Base-by-base conservation (phyloP, 2,888 invertebrate species). In the Drosophila subquinaria region DNA sequence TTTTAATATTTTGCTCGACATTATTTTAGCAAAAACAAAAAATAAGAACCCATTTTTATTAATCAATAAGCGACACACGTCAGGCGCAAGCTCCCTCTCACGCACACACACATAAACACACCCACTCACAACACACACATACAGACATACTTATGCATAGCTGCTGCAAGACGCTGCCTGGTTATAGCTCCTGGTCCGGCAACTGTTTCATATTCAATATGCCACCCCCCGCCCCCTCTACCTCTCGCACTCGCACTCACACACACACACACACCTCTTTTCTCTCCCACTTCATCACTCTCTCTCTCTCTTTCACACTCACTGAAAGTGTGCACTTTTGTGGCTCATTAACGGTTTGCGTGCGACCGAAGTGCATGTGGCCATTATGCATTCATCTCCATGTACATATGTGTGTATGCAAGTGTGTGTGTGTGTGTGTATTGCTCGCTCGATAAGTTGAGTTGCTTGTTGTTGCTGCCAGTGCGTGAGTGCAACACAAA, bases 291-390 rank as follows among this genome's bases (percentile, higher is more conserved):
- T 23, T 23, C 4, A 23, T 23, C 23, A 23, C 57, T 63, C 43
- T 38, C 43, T 50, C 61, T 30, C 13, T 33, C 17, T 23, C 11
- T 30, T 10, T 36, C 43, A 50, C 45, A 51, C 63, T 69, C 61
- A 57, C 35, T 42, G 60, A 20, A 13, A 66, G 65, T 73, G 73
- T 81, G 80, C 83, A 76, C 68, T 81, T 83, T 81, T 86, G 90
- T 81, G 89, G 89, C 88, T 90, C 86, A 90, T 90, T 90, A 90
- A 87, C 79, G 90, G 86, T 78, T 89, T 79, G 82, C 79, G 69
- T 75, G 82, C 57, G 61, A 66, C 79, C 81, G 65, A 81, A 79
- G 70, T 84, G 83, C 69, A 72, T 74, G 78, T 51, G 80, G 81
- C 48, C 78, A 74, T 72, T 71, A 55, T 61, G 69, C 81, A 82